Percentiles rank a stretch among this genome's conserved stretches.
These are phyloP conservation scores for Nysson spinosus DNA, from an alignment of 2,888 invertebrate species.

Conservation along the genomic window DNA sequence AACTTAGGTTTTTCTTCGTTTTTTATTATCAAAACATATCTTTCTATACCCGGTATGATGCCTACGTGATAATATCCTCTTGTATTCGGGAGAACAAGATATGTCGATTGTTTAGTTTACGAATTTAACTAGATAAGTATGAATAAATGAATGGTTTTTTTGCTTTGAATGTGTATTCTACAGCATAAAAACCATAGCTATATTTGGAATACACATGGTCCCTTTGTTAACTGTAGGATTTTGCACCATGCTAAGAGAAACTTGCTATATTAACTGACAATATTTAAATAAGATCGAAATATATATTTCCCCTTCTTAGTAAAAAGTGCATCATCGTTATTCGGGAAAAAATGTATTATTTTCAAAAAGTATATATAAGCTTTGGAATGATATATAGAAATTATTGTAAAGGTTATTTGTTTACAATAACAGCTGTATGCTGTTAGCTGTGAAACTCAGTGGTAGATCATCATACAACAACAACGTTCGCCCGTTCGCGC, in stretches of 20 bases:
- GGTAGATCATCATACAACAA: slow-evolving; percentile 13
- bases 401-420: slow-evolving; percentile 33
- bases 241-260: slow-evolving; percentile 28
- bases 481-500: slow-evolving; percentile 13
- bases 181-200: slow-evolving; percentile 22
- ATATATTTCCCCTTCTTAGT: slow-evolving; percentile 11
- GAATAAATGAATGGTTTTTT: slow-evolving; percentile 9
- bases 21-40: slow-evolving; percentile 6
- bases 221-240: slow-evolving; percentile 46
- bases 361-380: slow-evolving; percentile 15
- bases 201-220: slow-evolving; percentile 46
- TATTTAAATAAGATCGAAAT: slow-evolving; percentile 19
- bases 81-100: slow-evolving; percentile 46
- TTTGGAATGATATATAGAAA: slow-evolving; percentile 51
- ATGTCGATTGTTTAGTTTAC: slow-evolving; percentile 2
- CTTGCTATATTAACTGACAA: slow-evolving; percentile 14
- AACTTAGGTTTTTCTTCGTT: slow-evolving; percentile 32
- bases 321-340: slow-evolving; percentile 12
- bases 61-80: slow-evolving; percentile 29
- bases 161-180: slow-evolving; percentile 18
- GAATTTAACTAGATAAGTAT: slow-evolving; percentile 2
- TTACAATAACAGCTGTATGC: slow-evolving; percentile 24
- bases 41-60: slow-evolving; percentile 13
- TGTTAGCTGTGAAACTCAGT: slow-evolving; percentile 31
- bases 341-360: slow-evolving; percentile 34